A percentile compares a stretch with the other conserved stretches of the same genome.
Conservation (phyloP, 1,140 invertebrate species). For the Mamestra configurata region DNA sequence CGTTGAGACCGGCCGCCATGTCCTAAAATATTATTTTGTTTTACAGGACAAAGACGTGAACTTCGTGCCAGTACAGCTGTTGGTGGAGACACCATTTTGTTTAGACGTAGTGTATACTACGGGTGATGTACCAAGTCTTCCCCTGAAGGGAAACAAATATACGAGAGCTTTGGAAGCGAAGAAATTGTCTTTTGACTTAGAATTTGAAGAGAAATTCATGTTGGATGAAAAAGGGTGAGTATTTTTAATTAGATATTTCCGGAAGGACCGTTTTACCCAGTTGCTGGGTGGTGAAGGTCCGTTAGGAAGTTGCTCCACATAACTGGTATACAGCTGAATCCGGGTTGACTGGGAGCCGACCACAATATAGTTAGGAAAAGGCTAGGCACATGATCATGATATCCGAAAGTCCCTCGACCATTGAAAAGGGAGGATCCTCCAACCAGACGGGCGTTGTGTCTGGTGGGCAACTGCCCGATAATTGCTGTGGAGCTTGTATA, state of each 20-base stretch:
- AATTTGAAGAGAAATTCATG: slow-evolving; percentile 93
- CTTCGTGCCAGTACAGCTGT: slow-evolving; percentile 94
- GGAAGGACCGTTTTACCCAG: no score
- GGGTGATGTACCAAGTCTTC: slow-evolving; percentile 83
- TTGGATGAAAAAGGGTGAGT: slow-evolving; percentile 90
- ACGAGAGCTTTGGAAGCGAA: slow-evolving; percentile 89
- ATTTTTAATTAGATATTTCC: not conserved
- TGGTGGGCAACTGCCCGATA: no score
- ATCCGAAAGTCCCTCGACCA: no score
- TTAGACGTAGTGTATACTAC: slow-evolving; percentile 96
- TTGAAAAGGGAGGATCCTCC: no score
- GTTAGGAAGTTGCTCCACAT: no score
- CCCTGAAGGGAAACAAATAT: slow-evolving; percentile 86
- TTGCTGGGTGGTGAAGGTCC: no score
- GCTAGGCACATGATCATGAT: no score
- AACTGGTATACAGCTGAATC: no score
- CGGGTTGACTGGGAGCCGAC: no score
- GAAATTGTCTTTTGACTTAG: slow-evolving; percentile 89
- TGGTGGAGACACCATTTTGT: slow-evolving; percentile 93
- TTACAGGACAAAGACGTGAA: slow-evolving; percentile 90
- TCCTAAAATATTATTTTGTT: slow-evolving; percentile 9
- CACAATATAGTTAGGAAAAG: no score
- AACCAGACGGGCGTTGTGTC: no score
- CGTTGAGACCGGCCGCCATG: not conserved
- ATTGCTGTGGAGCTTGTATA: no score